phyloP scores from a whole-genome alignment of 2,888 invertebrate genomes.

The Aradus depressus region DNA sequence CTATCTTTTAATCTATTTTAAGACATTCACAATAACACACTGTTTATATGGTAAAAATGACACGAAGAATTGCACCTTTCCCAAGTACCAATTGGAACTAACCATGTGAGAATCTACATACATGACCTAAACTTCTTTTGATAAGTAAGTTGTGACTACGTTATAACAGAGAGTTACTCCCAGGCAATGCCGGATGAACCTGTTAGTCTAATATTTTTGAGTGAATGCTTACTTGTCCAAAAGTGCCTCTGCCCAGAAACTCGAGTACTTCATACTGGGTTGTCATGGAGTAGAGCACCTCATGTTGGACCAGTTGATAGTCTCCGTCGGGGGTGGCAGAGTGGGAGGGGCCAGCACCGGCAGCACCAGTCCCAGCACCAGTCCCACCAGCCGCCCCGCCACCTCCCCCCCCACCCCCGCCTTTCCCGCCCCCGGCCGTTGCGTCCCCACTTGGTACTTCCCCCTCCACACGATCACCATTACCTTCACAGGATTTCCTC shows the following conservation, averaged over 20 bases:
- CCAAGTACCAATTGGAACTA: too few species aligned
- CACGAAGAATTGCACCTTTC: too few species aligned
- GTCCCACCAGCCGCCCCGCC: slow-evolving; percentile 53
- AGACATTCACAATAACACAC: too few species aligned
- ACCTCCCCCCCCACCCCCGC: slow-evolving; percentile 38
- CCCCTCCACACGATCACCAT: slow-evolving; percentile 45
- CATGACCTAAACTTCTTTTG: too few species aligned
- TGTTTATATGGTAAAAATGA: too few species aligned
- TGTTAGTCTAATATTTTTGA: too few species aligned
- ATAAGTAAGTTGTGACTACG: too few species aligned
- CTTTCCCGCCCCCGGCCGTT: slow-evolving; percentile 53
- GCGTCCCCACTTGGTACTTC: slow-evolving; percentile 35
- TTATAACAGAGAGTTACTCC: too few species aligned
- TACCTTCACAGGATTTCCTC: slow-evolving; percentile 53
- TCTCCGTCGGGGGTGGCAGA: slow-evolving; percentile 89
- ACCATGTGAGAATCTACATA: too few species aligned
- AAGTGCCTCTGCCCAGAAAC: slow-evolving; percentile 97
- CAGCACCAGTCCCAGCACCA: slow-evolving; percentile 56
- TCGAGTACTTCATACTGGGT: slow-evolving; percentile 90
- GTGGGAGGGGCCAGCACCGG: slow-evolving; percentile 35
- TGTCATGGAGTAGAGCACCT: slow-evolving; percentile 85
- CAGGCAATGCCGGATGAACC: too few species aligned
- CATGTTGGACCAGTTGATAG: slow-evolving; percentile 97
- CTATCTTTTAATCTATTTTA: too few species aligned
- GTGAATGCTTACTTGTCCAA: slow-evolving; percentile 56